A percentile compares a stretch with the other conserved stretches of the same genome.
phyloP scores from a whole-genome alignment of 1,140 invertebrate genomes.

The Drosophila pseudoananassae region DNA sequence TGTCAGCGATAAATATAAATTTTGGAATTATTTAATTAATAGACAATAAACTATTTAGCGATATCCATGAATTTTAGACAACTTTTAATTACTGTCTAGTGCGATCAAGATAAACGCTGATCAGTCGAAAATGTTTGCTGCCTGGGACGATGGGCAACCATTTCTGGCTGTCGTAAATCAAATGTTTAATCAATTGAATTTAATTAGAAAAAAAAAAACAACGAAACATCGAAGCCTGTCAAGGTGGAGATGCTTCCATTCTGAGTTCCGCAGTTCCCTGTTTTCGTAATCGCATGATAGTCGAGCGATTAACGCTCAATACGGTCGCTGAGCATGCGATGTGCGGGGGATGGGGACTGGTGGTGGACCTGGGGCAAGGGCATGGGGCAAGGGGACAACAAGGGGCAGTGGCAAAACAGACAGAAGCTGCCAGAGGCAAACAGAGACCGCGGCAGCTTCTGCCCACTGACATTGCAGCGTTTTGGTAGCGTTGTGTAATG shows the following conservation, averaged over 20 bases:
- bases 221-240: slow-evolving; percentile 61
- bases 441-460: slow-evolving; percentile 23
- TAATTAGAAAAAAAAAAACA: slow-evolving; percentile 64
- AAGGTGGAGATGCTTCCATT: slow-evolving; percentile 38
- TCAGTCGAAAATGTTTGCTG: background rate
- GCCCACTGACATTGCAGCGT: slow-evolving; percentile 47
- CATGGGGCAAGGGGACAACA: background rate
- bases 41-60: too few species aligned
- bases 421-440: slow-evolving; percentile 43
- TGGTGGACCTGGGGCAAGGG: slow-evolving; percentile 3
- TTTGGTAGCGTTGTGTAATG: slow-evolving; percentile 51
- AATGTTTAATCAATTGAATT: slow-evolving; percentile 71
- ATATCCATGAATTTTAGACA: background rate
- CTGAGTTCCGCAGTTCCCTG: slow-evolving; percentile 7
- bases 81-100: background rate
- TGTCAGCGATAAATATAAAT: background rate
- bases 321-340: slow-evolving; percentile 71
- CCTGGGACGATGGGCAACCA: background rate
- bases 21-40: too few species aligned
- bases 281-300: slow-evolving; percentile 68
- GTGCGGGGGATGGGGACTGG: slow-evolving; percentile 13
- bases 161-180: slow-evolving; percentile 58
- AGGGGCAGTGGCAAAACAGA: slow-evolving; percentile 14
- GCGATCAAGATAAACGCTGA: background rate
- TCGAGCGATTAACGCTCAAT: slow-evolving; percentile 65